Evolutionary conservation across 1,140 invertebrate species (phyloP).

Genomic region (Scaptomyza pallida): DNA sequence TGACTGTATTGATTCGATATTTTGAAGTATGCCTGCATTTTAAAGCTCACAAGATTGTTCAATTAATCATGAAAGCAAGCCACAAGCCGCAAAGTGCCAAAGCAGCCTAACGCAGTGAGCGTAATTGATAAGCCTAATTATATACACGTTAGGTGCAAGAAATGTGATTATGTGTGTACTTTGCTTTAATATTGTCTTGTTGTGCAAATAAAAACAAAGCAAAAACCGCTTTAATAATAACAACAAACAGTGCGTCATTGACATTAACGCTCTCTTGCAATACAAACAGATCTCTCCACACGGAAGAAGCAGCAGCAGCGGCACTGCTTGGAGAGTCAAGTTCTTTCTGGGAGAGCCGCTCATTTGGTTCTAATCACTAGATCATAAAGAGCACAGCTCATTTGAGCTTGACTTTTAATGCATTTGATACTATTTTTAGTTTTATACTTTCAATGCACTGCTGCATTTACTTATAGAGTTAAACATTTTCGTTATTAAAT

Average conservation of each 20-base stretch:
- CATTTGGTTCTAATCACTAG: not conserved
- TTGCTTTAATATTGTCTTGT: not conserved
- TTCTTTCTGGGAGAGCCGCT: not conserved
- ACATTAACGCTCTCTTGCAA: not conserved
- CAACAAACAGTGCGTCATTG: not conserved
- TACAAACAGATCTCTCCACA: not conserved
- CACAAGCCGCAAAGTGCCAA: conserved; percentile 1
- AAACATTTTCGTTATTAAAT: not conserved
- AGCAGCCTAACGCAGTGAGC: not conserved
- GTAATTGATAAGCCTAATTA: not conserved
- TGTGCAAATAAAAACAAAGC: not conserved
- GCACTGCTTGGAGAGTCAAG: not conserved
- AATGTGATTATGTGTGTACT: not conserved
- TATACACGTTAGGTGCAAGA: not conserved
- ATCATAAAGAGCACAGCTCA: too few species aligned
- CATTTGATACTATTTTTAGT: too few species aligned
- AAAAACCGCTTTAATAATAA: not conserved
- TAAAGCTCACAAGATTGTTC: not conserved
- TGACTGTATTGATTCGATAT: too few species aligned
- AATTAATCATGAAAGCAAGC: not conserved
- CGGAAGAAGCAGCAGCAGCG: too few species aligned
- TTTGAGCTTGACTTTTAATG: too few species aligned
- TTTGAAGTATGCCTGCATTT: not conserved
- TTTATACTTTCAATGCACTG: not conserved
- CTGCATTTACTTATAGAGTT: not conserved